phyloP scores from a whole-genome alignment of 2,797 vertebrate species.

The Crocidura indochinensis region DNA sequence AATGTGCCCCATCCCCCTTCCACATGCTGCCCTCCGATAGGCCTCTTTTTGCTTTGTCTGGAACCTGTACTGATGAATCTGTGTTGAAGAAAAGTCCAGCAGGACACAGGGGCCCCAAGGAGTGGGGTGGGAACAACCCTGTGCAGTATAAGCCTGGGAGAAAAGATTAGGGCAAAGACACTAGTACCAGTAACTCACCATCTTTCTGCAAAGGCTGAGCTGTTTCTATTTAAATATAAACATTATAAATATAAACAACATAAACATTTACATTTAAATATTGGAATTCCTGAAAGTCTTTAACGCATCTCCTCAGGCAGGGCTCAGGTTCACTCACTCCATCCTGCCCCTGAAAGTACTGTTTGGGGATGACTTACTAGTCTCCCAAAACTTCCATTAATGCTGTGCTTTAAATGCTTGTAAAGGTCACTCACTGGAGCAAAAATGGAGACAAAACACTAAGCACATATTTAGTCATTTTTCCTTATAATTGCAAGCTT shows the following conservation, averaged over 20 bases:
- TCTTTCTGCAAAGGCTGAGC: slow-evolving; percentile 28
- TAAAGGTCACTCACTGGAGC: slow-evolving; percentile 64
- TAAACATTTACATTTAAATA: too few relatives aligned
- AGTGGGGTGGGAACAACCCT: neutral
- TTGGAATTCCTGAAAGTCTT: neutral
- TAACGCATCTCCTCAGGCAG: slow-evolving; percentile 1
- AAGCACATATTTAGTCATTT: slow-evolving; percentile 73
- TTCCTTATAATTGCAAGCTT: slow-evolving; percentile 76
- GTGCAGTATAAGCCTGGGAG: neutral
- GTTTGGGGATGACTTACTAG: slow-evolving; percentile 32
- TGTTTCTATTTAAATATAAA: neutral
- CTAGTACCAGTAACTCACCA: neutral
- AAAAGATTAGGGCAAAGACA: slow-evolving; percentile 11
- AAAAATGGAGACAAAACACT: slow-evolving; percentile 63
- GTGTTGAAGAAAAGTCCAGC: neutral
- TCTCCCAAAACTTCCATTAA: slow-evolving; percentile 58
- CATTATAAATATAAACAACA: too few relatives aligned
- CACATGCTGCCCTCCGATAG: neutral
- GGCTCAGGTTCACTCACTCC: slow-evolving; percentile 52
- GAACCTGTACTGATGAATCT: neutral
- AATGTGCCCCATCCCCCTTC: neutral
- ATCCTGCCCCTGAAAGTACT: slow-evolving; percentile 66
- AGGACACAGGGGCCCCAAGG: neutral
- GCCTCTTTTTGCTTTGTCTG: neutral
- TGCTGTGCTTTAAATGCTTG: slow-evolving; percentile 26